Base-by-base conservation (phyloP, 1,140 invertebrate genomes). In the Drosophila seguyi region DNA sequence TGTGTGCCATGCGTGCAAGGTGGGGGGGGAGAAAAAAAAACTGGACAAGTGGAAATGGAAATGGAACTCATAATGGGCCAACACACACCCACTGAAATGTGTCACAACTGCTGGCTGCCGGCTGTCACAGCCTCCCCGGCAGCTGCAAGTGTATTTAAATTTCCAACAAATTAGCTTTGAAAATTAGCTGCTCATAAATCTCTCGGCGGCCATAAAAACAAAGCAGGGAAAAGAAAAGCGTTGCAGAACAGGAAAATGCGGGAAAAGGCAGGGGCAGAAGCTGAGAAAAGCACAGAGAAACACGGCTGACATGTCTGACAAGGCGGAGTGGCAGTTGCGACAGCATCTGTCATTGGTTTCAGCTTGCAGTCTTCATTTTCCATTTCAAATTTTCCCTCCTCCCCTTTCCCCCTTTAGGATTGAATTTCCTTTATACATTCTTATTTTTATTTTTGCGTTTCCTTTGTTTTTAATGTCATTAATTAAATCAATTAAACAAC, bases 111-210 rank as follows among this genome's bases (percentile, higher is more conserved):
- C 25, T 48, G 25, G 60, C 60, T 56, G 58, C 50, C 56, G 31
- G 66, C 57, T 72, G 75, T 78, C 75, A 72, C 38, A 52, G 75
- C 58, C 57, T 47, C 58, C 44, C 58, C 34, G 72, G 62, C 72
- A 76, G 71, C 58, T 79, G 58, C 68, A 81, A 73, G 58, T 81
- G 56, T 77, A 67, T 80, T 80, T 77, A 63, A 80, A 62, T 74
- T 66, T 65, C 56, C 60, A 83, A 77, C 84, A 87, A 88, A 87
- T 87, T 87, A 84, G 76, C 76, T 83, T 74, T 65, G 67, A 76
- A 67, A 80, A 77, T 88, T 88, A 88, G 80, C 76, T 84, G 84
- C 84, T 87, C 81, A 80, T 87, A 87, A 87, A 88, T 88, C 80
- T 69, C 52, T n/a, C 5, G 4, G 63, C 25, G 72, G 66, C 65